A percentile compares a stretch with the other conserved stretches of the same genome.
These are phyloP conservation scores for Celastrina argiolus DNA, from an alignment of 2,888 invertebrate genomes.

Conservation along the genomic window DNA sequence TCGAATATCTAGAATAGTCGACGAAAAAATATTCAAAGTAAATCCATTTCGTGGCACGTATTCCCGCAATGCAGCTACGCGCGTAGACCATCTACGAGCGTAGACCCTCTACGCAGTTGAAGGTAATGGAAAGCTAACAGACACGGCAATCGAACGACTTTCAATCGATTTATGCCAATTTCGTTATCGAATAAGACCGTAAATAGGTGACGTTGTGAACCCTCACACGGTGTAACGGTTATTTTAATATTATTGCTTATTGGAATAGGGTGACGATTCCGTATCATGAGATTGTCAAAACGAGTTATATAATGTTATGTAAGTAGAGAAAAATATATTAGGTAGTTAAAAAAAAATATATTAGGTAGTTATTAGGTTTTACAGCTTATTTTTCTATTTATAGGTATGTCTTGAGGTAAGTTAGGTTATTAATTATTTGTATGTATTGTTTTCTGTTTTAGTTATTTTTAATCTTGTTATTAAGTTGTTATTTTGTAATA, in stretches of 20 bases:
- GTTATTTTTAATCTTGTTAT: too few relatives aligned
- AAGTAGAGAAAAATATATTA: not conserved
- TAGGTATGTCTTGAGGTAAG: too few relatives aligned
- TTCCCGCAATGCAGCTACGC: conserved; percentile 17
- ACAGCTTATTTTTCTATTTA: too few relatives aligned
- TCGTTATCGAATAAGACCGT: conserved; percentile 5
- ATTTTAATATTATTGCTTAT: not conserved
- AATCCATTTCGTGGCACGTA: conserved; percentile 3
- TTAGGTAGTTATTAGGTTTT: not conserved
- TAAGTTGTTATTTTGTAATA: too few relatives aligned
- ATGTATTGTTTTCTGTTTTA: too few relatives aligned
- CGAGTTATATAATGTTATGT: not conserved
- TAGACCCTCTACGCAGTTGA: conserved; percentile 1
- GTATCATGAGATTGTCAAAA: too few relatives aligned
- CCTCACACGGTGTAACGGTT: not conserved
- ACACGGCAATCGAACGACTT: conserved; percentile 10
- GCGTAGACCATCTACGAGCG: conserved; percentile 15
- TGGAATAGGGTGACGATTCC: not conserved
- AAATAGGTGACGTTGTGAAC: conserved; percentile 15
- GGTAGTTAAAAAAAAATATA: not conserved
- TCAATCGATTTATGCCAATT: conserved; percentile 15
- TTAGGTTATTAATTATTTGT: too few relatives aligned
- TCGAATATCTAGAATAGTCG: not conserved
- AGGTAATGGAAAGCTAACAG: conserved; percentile 7
- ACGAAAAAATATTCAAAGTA: conserved; percentile 6